Base-by-base conservation (phyloP, 1,140 invertebrate genomes). In the Papilio polytes region DNA sequence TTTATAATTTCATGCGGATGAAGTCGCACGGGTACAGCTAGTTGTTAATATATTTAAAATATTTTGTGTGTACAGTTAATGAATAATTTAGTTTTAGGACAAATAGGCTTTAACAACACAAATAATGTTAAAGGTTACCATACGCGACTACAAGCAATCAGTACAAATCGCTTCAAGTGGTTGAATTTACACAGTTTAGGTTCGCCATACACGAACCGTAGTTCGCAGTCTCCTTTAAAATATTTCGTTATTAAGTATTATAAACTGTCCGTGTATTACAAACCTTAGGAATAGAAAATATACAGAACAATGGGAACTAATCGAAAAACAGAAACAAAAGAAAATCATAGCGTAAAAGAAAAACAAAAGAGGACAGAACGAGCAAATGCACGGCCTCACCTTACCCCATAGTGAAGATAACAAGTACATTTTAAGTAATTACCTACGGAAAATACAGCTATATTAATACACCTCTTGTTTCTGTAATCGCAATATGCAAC, bases 311-410 rank as follows among this genome's bases (percentile, higher is more conserved):
- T 84, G 84, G 83, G 63, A 73, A 82, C 80, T 85, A 85, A 85
- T 85, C 84, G 82, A 84, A 85, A 84, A 81, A 81, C 63, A 81
- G 53, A 51, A 82, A 85, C 84, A 81, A 85, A 85, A 85, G 80
- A 81, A 82, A 85, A 85, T 85, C 84, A 84, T 81, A 74, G 78
- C 70, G 80, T 73, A 78, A 80, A 84, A 85, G 80, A 66, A 80
- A 82, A 82, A 85, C 83, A 85, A 85, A 84, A 84, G 83, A 53
- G 76, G 51, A 78, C 74, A 77, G 74, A 77, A 77, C 26, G 48
- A 56, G 48, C 48, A 48, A 78, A 78, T 78, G 76, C 53, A 59
- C 76, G 76, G 31, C 26, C 53, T 59, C 41, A 78, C 76, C 53
- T 78, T 56, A 26, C 76, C 76, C 63, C 26, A 70, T 70, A 78